These are phyloP conservation scores for Neosilurus hyrtlii DNA, from an alignment of 2,797 vertebrate species.

Conservation along the genomic window DNA sequence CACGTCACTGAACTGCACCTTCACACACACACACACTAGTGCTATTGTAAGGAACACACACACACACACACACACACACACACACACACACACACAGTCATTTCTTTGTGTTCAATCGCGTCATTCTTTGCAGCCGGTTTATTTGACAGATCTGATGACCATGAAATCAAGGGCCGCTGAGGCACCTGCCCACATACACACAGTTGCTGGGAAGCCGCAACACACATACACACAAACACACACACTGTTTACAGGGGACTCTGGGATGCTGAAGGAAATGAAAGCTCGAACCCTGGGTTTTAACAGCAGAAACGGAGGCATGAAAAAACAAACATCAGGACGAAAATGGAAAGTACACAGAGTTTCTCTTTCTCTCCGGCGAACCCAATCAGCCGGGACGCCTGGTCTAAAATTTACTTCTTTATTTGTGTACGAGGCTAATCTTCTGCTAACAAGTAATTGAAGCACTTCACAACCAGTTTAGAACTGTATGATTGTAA, in stretches of 20 bases:
- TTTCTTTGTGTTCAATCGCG: conserved; percentile 46
- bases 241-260: conserved; percentile 43
- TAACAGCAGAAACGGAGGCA: neutral
- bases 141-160: conserved; percentile 47
- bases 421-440: neutral
- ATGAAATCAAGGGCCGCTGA: conserved; percentile 45
- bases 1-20: conserved; percentile 34
- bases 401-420: neutral
- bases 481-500: too few relatives aligned
- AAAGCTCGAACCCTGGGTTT: conserved; percentile 3
- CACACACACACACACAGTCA: conserved; percentile 25
- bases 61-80: conserved; percentile 30
- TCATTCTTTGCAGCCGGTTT: conserved; percentile 48
- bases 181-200: conserved; percentile 57
- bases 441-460: neutral
- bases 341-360: neutral
- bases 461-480: neutral
- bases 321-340: neutral
- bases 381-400: neutral
- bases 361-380: neutral
- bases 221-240: conserved; percentile 26
- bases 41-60: conserved; percentile 45
- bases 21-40: conserved; percentile 43
- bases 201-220: conserved; percentile 33
- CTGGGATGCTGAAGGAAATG: conserved; percentile 57